Percentiles rank a stretch among this genome's conserved stretches.
These are phyloP conservation scores for Hypothenemus hampei DNA, from an alignment of 1,140 invertebrate species.

Conservation along the genomic window DNA sequence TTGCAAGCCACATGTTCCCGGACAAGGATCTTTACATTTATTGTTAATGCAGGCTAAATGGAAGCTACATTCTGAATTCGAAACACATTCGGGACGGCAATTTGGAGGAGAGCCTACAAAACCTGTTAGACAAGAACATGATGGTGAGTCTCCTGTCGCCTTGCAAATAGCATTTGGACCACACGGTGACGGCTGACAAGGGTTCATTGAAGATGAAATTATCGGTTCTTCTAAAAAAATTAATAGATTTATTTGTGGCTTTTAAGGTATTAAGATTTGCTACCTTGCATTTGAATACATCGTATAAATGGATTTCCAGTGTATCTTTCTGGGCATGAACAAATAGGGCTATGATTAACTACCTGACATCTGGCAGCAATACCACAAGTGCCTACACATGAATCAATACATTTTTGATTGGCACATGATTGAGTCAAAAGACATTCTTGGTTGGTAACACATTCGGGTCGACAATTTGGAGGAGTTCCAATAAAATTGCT, in stretches of 20 bases:
- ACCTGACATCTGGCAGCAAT: conserved; percentile 65
- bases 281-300: conserved; percentile 48
- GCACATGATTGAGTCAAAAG: conserved; percentile 64
- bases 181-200: conserved; percentile 69
- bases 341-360: conserved; percentile 58
- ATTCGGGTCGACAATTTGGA: conserved; percentile 69
- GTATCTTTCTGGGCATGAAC: conserved; percentile 62
- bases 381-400: conserved; percentile 75
- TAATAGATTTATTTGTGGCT: not conserved
- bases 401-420: conserved; percentile 72
- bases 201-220: conserved; percentile 47
- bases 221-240: conserved; percentile 10
- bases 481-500: conserved; percentile 66
- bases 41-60: conserved; percentile 65
- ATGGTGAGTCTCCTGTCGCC: conserved; percentile 54
- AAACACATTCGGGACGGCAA: conserved; percentile 69
- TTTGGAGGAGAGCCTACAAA: conserved; percentile 69
- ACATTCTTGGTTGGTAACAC: conserved; percentile 71
- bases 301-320: conserved; percentile 73
- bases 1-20: conserved; percentile 63
- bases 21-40: conserved; percentile 67
- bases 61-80: conserved; percentile 64
- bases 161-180: conserved; percentile 71
- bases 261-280: not conserved
- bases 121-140: conserved; percentile 64